Conservation (phyloP, 2,888 invertebrate genomes). For the Diplazon laetatorius region DNA sequence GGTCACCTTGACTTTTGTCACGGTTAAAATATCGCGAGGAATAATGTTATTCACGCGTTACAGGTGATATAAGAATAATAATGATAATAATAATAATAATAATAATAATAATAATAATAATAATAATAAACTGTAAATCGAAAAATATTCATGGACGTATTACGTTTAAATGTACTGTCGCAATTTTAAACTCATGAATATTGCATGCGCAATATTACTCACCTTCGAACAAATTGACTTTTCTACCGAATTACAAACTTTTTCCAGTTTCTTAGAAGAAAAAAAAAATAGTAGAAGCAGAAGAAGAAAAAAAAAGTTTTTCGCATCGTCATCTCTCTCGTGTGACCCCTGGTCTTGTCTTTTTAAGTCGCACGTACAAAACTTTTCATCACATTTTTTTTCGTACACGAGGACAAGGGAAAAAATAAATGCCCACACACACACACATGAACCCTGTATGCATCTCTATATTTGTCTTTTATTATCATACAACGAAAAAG, state of each 20-base stretch:
- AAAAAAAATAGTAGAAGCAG: too few relatives aligned
- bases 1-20: slow-evolving; percentile 9
- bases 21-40: not conserved
- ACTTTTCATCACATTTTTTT: not conserved
- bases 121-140: too few relatives aligned
- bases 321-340: not conserved
- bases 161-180: too few relatives aligned
- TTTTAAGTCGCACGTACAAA: not conserved
- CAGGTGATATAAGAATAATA: too few relatives aligned
- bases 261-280: not conserved
- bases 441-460: not conserved
- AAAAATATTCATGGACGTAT: too few relatives aligned
- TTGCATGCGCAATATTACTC: too few relatives aligned
- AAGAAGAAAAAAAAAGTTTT: too few relatives aligned
- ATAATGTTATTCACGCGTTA: too few relatives aligned
- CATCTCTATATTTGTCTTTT: too few relatives aligned
- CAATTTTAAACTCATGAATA: not conserved
- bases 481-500: too few relatives aligned
- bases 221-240: not conserved
- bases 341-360: not conserved
- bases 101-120: too few relatives aligned
- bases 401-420: not conserved
- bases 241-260: not conserved
- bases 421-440: not conserved
- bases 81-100: too few relatives aligned